Percentiles rank a stretch among this genome's conserved stretches.
These are phyloP conservation scores for Sminthurinus aureus DNA, from an alignment of 2,888 invertebrate species.

Conservation along the genomic window DNA sequence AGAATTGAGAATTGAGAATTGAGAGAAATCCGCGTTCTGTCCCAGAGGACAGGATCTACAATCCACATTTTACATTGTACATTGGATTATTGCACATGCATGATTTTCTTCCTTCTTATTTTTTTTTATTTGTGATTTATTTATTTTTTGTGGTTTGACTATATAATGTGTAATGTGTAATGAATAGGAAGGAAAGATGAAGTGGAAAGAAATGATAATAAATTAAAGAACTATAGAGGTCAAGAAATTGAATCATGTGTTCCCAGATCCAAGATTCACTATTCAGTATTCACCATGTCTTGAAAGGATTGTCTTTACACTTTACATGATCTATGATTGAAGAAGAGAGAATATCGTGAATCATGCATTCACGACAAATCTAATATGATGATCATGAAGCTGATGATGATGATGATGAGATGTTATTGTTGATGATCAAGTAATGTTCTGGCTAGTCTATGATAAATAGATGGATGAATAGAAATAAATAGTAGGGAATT, in stretches of 20 bases:
- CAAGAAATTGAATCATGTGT: neutral
- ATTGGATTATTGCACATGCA: too few species aligned
- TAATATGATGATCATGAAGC: neutral
- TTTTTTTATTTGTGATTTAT: too few species aligned
- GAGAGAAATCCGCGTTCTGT: too few species aligned
- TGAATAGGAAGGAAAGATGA: neutral
- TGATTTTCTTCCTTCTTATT: too few species aligned
- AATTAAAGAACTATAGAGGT: neutral
- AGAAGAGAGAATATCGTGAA: slow-evolving; percentile 26
- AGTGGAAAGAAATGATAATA: neutral
- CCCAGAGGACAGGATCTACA: too few species aligned
- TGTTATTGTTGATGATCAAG: neutral
- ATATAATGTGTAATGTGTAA: neutral
- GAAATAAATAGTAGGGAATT: neutral
- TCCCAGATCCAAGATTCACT: neutral
- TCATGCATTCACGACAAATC: slow-evolving; percentile 34
- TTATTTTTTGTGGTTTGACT: too few species aligned
- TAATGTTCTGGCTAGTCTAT: neutral
- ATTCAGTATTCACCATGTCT: too few species aligned
- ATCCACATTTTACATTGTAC: too few species aligned
- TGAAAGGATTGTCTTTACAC: too few species aligned
- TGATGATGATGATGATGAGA: neutral
- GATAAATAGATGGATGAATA: neutral
- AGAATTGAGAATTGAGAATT: too few species aligned
- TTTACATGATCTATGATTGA: neutral